These are phyloP conservation scores for Sebastolobus alascanus DNA, from an alignment of 2,797 vertebrate species.

Conservation along the genomic window DNA sequence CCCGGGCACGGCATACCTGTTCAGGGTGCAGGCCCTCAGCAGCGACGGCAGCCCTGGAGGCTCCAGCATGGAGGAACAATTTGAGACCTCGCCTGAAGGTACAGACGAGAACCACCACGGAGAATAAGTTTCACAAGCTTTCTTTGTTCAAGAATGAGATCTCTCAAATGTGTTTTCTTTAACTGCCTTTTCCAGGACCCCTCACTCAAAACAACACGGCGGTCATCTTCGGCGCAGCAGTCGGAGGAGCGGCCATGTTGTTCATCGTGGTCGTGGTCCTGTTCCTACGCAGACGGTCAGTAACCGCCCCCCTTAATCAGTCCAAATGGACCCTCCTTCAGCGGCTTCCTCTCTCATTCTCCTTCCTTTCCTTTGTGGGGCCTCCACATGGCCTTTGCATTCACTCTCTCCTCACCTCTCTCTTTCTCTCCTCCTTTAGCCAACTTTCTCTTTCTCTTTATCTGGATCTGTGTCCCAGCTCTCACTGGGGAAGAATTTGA, in stretches of 20 bases:
- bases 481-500: slow-evolving; percentile 76
- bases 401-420: slow-evolving; percentile 71
- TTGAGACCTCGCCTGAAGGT: slow-evolving; percentile 89
- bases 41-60: slow-evolving; percentile 83
- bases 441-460: slow-evolving; percentile 71
- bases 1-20: slow-evolving; percentile 90
- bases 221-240: slow-evolving; percentile 78
- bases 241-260: slow-evolving; percentile 79
- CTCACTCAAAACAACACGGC: slow-evolving; percentile 76
- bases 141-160: slow-evolving; percentile 1
- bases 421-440: slow-evolving; percentile 63
- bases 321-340: slow-evolving; percentile 50
- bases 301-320: slow-evolving; percentile 31
- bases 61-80: slow-evolving; percentile 91
- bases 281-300: slow-evolving; percentile 88
- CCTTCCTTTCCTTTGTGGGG: slow-evolving; percentile 69
- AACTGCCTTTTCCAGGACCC: slow-evolving; percentile 51
- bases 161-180: slow-evolving; percentile 14
- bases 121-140: background rate
- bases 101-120: slow-evolving; percentile 7
- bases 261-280: slow-evolving; percentile 81
- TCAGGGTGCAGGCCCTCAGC: slow-evolving; percentile 91
- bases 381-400: slow-evolving; percentile 74
- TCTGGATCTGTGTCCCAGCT: slow-evolving; percentile 75
- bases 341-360: slow-evolving; percentile 72